Evolutionary conservation across 2,888 invertebrate genomes (phyloP).

Genomic region (Pharmacophagus antenor): DNA sequence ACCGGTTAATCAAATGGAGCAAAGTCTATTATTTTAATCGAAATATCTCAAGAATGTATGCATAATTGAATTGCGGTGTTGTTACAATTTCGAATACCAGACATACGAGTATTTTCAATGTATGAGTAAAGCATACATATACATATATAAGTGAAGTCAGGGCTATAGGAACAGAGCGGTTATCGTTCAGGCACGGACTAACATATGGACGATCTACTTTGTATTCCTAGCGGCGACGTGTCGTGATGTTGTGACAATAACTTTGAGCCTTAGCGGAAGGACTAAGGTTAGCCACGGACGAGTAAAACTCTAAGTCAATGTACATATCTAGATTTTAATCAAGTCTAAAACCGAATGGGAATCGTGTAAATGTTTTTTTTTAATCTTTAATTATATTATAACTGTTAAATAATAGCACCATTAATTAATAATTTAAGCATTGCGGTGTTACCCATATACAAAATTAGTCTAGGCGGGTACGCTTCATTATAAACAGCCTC

Average conservation of each 20-base stretch:
- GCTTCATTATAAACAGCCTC: too few species aligned
- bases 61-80: neutral
- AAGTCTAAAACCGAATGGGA: too few species aligned
- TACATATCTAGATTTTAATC: neutral
- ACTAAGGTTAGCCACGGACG: constrained; percentile 20
- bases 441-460: too few species aligned
- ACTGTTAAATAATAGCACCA: neutral
- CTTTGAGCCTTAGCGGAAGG: constrained; percentile 28
- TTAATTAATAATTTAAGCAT: too few species aligned
- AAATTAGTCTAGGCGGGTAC: too few species aligned
- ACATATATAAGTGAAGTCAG: constrained; percentile 8
- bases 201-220: constrained; percentile 37
- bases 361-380: too few species aligned
- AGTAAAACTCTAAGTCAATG: neutral
- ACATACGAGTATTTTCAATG: too few species aligned
- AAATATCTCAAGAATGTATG: constrained; percentile 6
- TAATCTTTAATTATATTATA: neutral
- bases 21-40: neutral
- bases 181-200: constrained; percentile 24
- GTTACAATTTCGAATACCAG: constrained; percentile 7
- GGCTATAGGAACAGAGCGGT: constrained; percentile 19
- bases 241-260: constrained; percentile 38
- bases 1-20: too few species aligned
- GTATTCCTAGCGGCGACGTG: constrained; percentile 35
- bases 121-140: too few species aligned